A percentile compares a stretch with the other conserved stretches of the same genome.
These are phyloP conservation scores for Papilio helenus DNA, from an alignment of 1,140 invertebrate genomes.

Conservation along the genomic window DNA sequence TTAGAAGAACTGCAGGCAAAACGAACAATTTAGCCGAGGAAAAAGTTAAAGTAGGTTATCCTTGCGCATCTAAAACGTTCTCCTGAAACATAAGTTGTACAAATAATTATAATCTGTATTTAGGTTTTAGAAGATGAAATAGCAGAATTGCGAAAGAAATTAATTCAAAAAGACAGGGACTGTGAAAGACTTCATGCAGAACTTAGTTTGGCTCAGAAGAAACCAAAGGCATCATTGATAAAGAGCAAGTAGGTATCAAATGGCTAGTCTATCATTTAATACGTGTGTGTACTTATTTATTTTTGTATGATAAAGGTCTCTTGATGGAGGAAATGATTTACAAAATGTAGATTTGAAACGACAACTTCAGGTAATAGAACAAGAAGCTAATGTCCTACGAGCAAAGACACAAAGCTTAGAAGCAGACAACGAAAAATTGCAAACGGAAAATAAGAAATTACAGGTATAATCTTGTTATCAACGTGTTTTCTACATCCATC, in stretches of 20 bases:
- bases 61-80: constrained; percentile 5
- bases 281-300: constrained; percentile 22
- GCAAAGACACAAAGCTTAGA: constrained; percentile 87
- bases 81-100: neutral
- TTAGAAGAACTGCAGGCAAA: constrained; percentile 69
- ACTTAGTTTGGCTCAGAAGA: constrained; percentile 85
- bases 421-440: constrained; percentile 89
- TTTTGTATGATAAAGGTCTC: constrained; percentile 77
- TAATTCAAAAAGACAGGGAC: constrained; percentile 93
- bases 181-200: constrained; percentile 90
- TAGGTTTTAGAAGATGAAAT: constrained; percentile 87
- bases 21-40: constrained; percentile 84
- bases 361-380: constrained; percentile 89
- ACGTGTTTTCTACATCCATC: neutral
- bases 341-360: constrained; percentile 87
- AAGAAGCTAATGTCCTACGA: constrained; percentile 87
- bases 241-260: constrained; percentile 84
- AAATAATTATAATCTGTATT: constrained; percentile 39
- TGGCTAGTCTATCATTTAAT: neutral
- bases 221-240: constrained; percentile 84
- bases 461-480: constrained; percentile 58
- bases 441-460: constrained; percentile 88
- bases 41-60: constrained; percentile 85
- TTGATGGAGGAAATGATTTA: constrained; percentile 84
- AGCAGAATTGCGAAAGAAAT: constrained; percentile 87